Evolutionary conservation across 2,113 vertebrate species (phyloP), one percentile per base, ranked within the genome.

Genomic region (Sigmodon hispidus): DNA sequence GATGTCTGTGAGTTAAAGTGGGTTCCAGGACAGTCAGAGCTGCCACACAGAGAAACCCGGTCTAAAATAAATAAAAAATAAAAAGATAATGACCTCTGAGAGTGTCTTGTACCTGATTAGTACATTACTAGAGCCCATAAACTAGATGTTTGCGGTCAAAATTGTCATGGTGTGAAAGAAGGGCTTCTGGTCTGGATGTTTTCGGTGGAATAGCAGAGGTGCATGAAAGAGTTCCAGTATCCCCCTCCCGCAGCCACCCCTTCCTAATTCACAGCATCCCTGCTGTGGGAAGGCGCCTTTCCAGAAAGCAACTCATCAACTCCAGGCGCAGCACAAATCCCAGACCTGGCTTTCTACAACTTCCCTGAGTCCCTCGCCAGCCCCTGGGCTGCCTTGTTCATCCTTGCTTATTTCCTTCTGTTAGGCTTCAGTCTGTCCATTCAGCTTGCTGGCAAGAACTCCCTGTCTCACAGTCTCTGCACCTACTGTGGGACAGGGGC

Each of bases 41-140:
- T 70, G 16, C 2, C 36, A 72, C 69, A 72, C 69, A 72, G 17
- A 40, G 69, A 70, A 70, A 70, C 17, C 36, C 36, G 19, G 17
- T 70, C 36, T 70, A n/a, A n/a, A 22, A n/a, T 12, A 70, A n/a
- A n/a, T 29, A 34, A 67, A 67, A 65, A 34, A 31, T 16, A 69
- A 69, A 76, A 91, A 67, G 50, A 84, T 81, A 95, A 96, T 87
- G 15, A 77, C 15, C 24, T 43, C 63, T 45, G 22, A 94, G 31
- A 90, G 93, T 31, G 89, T 90, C 45, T 88, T 63, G 81, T 85
- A 93, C 36, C 76, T 70, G 16, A 93, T 70, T 45, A 36, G 85
- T 29, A 17, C 40, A 75, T 96, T 95, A 77, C 72, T 94, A 65
- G 96, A 91, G 17, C 26, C 63, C 50, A 94, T 22, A 91, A 73